Evolutionary conservation across 2,113 vertebrate species (phyloP).

Genomic region (Dolichallabes microphthalmus): DNA sequence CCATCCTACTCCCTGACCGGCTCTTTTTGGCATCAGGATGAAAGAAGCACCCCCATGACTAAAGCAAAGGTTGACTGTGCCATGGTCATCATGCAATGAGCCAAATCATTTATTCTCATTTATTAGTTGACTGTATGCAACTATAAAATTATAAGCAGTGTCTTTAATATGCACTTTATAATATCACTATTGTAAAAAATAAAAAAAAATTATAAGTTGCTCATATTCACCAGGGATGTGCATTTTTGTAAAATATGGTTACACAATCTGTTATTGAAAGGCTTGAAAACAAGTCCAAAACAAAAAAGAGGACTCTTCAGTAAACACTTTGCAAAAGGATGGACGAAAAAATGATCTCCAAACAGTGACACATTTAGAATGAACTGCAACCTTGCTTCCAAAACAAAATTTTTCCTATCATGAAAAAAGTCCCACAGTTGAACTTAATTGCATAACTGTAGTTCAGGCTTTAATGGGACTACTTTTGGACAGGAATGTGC

Average conservation of each 20-base stretch:
- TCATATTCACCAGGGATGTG: not conserved
- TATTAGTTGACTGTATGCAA: not conserved
- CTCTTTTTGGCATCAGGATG: slow-evolving; percentile 64
- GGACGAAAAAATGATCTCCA: not conserved
- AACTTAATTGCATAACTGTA: slow-evolving; percentile 39
- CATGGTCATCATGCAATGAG: slow-evolving; percentile 57
- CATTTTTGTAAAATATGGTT: not conserved
- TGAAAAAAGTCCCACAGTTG: slow-evolving; percentile 25
- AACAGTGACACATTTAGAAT: not conserved
- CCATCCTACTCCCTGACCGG: slow-evolving; percentile 54
- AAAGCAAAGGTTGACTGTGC: slow-evolving; percentile 61
- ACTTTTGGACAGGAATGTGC: slow-evolving; percentile 42
- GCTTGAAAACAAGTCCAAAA: not conserved
- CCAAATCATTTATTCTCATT: slow-evolving; percentile 43
- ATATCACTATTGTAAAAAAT: not conserved
- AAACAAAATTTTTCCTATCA: slow-evolving; percentile 9
- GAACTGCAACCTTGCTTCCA: not conserved
- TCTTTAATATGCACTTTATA: not conserved
- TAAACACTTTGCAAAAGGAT: not conserved
- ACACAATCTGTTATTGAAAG: not conserved
- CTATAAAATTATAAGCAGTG: not conserved
- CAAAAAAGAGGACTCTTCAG: not conserved
- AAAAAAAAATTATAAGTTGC: not conserved
- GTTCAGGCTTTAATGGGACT: slow-evolving; percentile 23
- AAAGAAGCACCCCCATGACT: slow-evolving; percentile 65